A percentile compares a stretch with the other conserved stretches of the same genome.
phyloP scores from a whole-genome alignment of 2,113 vertebrate genomes.

The Microtus ochrogaster region DNA sequence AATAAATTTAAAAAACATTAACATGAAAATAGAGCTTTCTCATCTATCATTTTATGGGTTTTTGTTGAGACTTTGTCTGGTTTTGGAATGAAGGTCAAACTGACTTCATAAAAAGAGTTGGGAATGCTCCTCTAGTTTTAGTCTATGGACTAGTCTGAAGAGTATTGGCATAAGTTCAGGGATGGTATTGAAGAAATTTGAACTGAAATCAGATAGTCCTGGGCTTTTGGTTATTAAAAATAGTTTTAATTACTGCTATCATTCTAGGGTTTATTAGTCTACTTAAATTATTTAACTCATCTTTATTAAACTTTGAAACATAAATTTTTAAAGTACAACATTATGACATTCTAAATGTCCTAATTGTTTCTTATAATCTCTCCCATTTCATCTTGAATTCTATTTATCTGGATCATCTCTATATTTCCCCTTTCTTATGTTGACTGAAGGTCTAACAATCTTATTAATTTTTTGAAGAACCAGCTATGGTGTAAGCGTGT shows the following conservation, averaged over 20 bases:
- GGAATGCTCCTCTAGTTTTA: background rate
- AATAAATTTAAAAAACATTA: background rate
- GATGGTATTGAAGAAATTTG: background rate
- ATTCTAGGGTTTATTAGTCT: background rate
- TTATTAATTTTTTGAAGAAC: background rate
- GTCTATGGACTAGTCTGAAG: background rate
- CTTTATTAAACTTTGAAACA: background rate
- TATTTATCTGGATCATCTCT: background rate
- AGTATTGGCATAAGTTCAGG: background rate
- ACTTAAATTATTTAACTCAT: background rate
- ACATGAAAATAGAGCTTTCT: background rate
- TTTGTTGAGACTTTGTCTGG: background rate
- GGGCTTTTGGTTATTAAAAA: background rate
- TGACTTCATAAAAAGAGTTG: background rate
- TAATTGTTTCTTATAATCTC: background rate
- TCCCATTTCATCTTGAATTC: background rate
- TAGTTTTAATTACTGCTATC: background rate
- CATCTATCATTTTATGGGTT: background rate
- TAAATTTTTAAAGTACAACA: background rate
- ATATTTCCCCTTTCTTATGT: background rate
- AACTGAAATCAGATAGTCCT: background rate
- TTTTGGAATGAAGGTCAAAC: background rate
- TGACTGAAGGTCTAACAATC: background rate
- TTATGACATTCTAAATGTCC: background rate
- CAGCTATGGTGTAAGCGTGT: background rate